Conservation (phyloP, 2,888 invertebrate species). For the Tubulanus polymorphus region DNA sequence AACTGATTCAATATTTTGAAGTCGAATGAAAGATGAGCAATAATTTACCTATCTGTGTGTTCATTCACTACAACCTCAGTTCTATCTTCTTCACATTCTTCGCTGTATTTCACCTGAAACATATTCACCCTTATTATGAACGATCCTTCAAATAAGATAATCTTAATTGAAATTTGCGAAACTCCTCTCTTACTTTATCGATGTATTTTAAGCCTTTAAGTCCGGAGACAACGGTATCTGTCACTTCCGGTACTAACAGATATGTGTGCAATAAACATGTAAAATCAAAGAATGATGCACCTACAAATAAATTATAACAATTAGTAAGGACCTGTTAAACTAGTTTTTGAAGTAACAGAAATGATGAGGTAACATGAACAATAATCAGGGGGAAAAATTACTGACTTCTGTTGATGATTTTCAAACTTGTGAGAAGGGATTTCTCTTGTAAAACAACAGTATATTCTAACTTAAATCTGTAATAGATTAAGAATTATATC, state of each 20-base stretch:
- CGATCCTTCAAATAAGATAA: not conserved
- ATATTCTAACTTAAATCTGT: slow-evolving; percentile 86
- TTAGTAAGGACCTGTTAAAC: not conserved
- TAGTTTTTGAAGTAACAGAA: not conserved
- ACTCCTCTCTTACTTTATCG: slow-evolving; percentile 57
- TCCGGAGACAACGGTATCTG: slow-evolving; percentile 86
- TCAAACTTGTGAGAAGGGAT: slow-evolving; percentile 87
- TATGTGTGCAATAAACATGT: slow-evolving; percentile 91
- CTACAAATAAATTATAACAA: too few relatives aligned
- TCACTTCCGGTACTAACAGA: slow-evolving; percentile 91
- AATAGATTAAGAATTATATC: slow-evolving; percentile 11
- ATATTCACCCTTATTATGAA: slow-evolving; percentile 1
- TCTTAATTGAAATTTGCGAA: slow-evolving; percentile 3
- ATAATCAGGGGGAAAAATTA: not conserved
- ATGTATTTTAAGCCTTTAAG: slow-evolving; percentile 85
- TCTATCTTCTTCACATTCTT: slow-evolving; percentile 82
- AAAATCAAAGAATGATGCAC: slow-evolving; percentile 64
- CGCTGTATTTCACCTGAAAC: slow-evolving; percentile 72
- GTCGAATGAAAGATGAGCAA: not conserved
- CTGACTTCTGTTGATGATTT: slow-evolving; percentile 90
- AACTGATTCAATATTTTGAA: too few relatives aligned
- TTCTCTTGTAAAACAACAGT: slow-evolving; percentile 85
- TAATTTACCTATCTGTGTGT: slow-evolving; percentile 71
- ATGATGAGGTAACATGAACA: not conserved
- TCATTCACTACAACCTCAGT: slow-evolving; percentile 86